A percentile compares a stretch with the other conserved stretches of the same genome.
Evolutionary conservation across 2,888 invertebrate species (phyloP).

Genomic region (Steromphala cineraria): DNA sequence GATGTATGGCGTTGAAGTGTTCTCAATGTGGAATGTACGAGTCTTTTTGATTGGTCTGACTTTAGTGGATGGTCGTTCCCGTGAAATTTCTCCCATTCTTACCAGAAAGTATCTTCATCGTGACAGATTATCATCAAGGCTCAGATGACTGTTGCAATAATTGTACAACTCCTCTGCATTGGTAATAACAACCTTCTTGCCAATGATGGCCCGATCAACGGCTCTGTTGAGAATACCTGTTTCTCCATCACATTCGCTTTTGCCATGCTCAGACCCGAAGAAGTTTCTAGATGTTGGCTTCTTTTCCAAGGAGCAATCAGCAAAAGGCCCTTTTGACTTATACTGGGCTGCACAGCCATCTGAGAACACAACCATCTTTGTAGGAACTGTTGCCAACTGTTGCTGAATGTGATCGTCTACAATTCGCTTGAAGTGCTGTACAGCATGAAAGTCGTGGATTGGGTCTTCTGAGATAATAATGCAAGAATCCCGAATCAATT

Average conservation of each 20-base stretch:
- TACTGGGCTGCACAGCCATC: constrained; percentile 17
- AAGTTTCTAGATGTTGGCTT: constrained; percentile 29
- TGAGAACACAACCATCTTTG: too few species aligned
- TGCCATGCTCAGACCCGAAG: constrained; percentile 42
- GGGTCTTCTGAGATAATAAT: too few species aligned
- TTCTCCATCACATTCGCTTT: constrained; percentile 40
- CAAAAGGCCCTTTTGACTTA: constrained; percentile 41
- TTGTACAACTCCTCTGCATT: constrained; percentile 32
- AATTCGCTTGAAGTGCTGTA: too few species aligned
- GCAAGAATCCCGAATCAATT: too few species aligned
- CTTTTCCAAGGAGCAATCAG: constrained; percentile 16
- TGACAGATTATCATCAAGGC: constrained; percentile 21
- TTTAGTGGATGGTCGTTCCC: constrained; percentile 36
- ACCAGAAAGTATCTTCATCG: constrained; percentile 36
- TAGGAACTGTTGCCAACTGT: too few species aligned
- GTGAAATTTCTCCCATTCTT: constrained; percentile 30
- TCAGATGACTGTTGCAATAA: constrained; percentile 23
- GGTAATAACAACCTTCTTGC: constrained; percentile 35
- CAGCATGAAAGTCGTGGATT: too few species aligned
- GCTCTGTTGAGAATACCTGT: constrained; percentile 34
- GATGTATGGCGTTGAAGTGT: constrained; percentile 7
- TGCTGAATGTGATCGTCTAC: too few species aligned
- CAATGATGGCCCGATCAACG: constrained; percentile 39
- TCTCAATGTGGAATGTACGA: constrained; percentile 32
- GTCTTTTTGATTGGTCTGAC: constrained; percentile 32